Evolutionary conservation across 2,888 invertebrate species (phyloP).

Genomic region (Pristionchus entomophagus): DNA sequence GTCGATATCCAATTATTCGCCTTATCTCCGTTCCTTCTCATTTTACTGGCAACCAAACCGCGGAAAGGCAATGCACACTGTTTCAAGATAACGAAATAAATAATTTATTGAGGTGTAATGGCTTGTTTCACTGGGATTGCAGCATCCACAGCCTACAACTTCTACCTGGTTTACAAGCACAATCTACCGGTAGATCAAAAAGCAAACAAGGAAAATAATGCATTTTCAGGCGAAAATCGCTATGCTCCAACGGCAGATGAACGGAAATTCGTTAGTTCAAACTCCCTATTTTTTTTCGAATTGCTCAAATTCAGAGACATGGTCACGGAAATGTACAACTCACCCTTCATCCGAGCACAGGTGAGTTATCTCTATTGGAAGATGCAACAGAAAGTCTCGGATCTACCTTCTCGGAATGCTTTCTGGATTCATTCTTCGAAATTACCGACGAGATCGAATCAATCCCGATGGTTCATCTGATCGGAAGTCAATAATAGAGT

Average conservation of each 20-base stretch:
- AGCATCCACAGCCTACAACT: conserved; percentile 11
- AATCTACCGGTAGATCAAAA: not conserved
- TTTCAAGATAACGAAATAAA: not conserved
- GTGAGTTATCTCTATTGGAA: not conserved
- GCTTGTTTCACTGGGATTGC: not conserved
- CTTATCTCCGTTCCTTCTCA: not conserved
- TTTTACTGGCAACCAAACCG: not conserved
- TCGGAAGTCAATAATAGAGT: not conserved
- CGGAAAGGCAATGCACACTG: not conserved
- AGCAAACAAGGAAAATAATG: not conserved
- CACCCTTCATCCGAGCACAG: not conserved
- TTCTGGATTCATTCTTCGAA: not conserved
- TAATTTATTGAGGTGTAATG: not conserved
- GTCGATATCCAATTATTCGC: conserved; percentile 18
- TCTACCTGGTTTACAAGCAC: not conserved
- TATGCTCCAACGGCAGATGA: not conserved
- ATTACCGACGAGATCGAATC: not conserved
- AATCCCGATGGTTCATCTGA: not conserved
- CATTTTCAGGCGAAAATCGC: not conserved
- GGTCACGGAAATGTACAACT: not conserved
- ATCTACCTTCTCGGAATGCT: conserved; percentile 26
- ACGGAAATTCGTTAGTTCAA: not conserved
- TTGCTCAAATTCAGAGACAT: not conserved
- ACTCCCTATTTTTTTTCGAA: not conserved
- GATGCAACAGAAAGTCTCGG: not conserved